Conservation (phyloP, 2,888 invertebrate species). For the Ariolimax columbianus region DNA sequence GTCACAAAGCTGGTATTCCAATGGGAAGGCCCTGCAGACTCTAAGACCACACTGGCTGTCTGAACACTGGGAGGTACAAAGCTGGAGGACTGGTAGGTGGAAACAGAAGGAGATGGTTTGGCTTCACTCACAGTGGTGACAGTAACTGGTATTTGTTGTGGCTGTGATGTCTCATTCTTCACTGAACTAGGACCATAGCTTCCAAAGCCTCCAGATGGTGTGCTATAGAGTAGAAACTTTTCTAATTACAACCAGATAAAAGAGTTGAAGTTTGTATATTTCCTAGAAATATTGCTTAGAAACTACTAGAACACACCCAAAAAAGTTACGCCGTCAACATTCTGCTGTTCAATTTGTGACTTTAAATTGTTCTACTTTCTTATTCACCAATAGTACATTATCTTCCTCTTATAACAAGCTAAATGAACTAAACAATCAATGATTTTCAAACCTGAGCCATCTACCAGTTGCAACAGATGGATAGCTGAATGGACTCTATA, state of each 20-base stretch:
- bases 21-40: neutral
- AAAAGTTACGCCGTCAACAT: too few species aligned
- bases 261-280: too few species aligned
- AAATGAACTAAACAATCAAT: too few species aligned
- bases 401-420: too few species aligned
- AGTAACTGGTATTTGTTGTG: neutral
- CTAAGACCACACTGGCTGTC: neutral
- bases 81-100: neutral
- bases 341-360: too few species aligned
- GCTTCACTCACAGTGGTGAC: neutral
- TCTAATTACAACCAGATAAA: too few species aligned
- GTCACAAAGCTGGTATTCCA: neutral
- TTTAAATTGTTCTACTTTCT: too few species aligned
- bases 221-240: neutral
- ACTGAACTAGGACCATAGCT: constrained; percentile 18
- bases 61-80: neutral
- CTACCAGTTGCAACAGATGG: too few species aligned
- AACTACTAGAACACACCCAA: too few species aligned
- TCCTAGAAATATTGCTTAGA: neutral
- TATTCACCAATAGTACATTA: too few species aligned
- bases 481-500: too few species aligned
- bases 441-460: too few species aligned
- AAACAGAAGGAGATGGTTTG: neutral
- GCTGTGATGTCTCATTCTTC: neutral
- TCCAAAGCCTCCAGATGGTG: constrained; percentile 7